These are phyloP conservation scores for Chrysocyon brachyurus DNA, from an alignment of 2,797 vertebrate genomes.

Conservation along the genomic window DNA sequence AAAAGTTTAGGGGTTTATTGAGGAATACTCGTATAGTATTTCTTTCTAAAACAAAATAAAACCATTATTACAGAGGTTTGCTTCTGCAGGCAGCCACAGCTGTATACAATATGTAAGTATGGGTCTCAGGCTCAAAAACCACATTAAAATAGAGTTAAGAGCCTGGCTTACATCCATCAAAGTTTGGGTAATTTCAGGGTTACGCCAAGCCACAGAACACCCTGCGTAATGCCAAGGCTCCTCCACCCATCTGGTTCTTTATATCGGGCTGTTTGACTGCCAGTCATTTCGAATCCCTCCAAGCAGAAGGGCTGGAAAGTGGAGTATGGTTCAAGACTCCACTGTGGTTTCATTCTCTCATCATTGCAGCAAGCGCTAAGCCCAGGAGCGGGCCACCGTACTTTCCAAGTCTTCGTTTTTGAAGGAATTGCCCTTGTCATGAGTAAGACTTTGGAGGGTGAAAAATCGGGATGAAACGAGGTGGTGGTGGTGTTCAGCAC, in stretches of 20 bases:
- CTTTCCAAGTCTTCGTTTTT: neutral
- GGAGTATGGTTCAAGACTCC: neutral
- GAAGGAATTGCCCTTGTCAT: neutral
- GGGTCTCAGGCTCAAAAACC: conserved; percentile 53
- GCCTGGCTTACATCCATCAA: conserved; percentile 1
- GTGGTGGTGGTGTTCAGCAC: neutral
- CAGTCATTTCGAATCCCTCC: neutral
- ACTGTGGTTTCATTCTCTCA: neutral
- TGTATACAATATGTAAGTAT: conserved; percentile 61
- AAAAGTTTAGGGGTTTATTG: conserved; percentile 3
- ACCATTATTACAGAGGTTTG: conserved; percentile 48
- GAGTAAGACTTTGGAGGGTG: neutral
- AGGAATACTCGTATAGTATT: conserved; percentile 26
- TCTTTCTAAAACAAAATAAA: conserved; percentile 64
- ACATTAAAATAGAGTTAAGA: conserved; percentile 56
- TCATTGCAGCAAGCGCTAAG: neutral
- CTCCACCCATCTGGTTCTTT: neutral
- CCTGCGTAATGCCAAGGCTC: neutral
- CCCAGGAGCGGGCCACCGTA: neutral
- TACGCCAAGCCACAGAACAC: neutral
- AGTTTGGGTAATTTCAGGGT: conserved; percentile 19
- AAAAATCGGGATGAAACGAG: neutral
- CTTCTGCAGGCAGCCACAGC: conserved; percentile 64
- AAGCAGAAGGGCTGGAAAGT: neutral
- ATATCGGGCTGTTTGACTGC: neutral